phyloP scores from a whole-genome alignment of 2,888 invertebrate species.

The Lithophane semibrunnea region DNA sequence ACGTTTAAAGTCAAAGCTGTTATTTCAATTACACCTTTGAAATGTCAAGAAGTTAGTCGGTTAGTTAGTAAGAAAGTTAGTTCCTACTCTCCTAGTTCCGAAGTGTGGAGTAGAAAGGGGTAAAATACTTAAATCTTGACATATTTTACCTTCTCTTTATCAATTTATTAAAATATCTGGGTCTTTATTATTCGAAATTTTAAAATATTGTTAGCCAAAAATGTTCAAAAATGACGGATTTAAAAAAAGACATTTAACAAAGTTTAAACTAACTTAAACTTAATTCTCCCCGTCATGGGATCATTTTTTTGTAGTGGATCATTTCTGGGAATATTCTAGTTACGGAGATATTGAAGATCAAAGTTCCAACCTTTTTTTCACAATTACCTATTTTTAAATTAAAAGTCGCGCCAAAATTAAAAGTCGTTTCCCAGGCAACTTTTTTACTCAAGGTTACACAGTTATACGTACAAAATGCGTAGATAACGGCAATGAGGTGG shows the following conservation, averaged over 20 bases:
- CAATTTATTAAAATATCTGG: not conserved
- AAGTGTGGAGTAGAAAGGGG: constrained; percentile 1
- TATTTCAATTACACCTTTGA: constrained; percentile 30
- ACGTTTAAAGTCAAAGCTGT: constrained; percentile 6
- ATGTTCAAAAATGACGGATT: too few relatives aligned
- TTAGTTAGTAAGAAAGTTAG: constrained; percentile 18
- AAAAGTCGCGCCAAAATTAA: not conserved
- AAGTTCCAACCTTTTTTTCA: not conserved
- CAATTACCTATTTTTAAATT: too few relatives aligned
- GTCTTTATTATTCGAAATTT: not conserved
- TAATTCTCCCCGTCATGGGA: not conserved
- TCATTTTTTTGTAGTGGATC: not conserved
- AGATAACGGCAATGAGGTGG: not conserved
- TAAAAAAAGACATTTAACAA: not conserved
- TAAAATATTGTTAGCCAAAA: too few relatives aligned
- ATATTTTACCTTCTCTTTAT: not conserved
- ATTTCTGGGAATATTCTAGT: not conserved
- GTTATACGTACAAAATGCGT: not conserved
- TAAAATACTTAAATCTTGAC: not conserved
- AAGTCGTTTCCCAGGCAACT: not conserved
- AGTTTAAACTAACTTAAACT: not conserved
- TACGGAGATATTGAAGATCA: too few relatives aligned
- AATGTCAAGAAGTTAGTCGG: constrained; percentile 27
- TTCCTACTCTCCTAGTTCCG: constrained; percentile 9
- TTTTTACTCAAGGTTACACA: not conserved